Evolutionary conservation across 2,888 invertebrate species (phyloP), one percentile per base, ranked within the genome.

Genomic region (Eueremaeus valkanovi): DNA sequence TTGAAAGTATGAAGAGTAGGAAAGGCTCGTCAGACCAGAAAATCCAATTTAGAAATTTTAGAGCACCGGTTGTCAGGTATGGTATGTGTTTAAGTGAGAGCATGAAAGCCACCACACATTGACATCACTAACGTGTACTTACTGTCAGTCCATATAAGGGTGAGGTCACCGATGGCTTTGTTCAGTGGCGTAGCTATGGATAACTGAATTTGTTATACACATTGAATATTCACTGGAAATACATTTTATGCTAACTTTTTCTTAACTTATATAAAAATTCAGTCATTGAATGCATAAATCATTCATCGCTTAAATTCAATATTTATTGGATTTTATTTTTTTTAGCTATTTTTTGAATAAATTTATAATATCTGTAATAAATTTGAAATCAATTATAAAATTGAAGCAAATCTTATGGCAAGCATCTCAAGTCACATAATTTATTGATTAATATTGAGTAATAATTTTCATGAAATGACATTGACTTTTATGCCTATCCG

Each of bases 11-110:
- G 18, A 24, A 68, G 42, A 68, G 40, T 29, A 3, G 11, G 6
- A 33, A 40, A 16, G 33, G 68, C 8, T 68, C 68, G 36, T 40
- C 16, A 36, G 68, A 68, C 68, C 68, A 68, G 68, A 68, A 68
- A 68, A 68, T 68, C 68, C 68, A 68, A 68, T 68, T 68, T 68
- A 68, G 18, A 63, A 2, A 63, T 33, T 63, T 33, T 63, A 33
- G 33, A 61, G 36, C n/a, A n/a, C 1, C 11, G 40, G 68, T 42
- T 68, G 68, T 68, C 42, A 68, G 68, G 68, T 68, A 36, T 68
- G 31, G 24, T 16, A n/a, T n/a, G n/a, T 36, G 45, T 68, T 16
- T n/a, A 68, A 42, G 13, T 33, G 24, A 40, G 5, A 68, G 42
- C 42, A 33, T 63, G 31, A 63, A 63, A 31, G 31, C 63, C 36